Base-by-base conservation (phyloP, 2,888 invertebrate species). In the Euclidia mi region DNA sequence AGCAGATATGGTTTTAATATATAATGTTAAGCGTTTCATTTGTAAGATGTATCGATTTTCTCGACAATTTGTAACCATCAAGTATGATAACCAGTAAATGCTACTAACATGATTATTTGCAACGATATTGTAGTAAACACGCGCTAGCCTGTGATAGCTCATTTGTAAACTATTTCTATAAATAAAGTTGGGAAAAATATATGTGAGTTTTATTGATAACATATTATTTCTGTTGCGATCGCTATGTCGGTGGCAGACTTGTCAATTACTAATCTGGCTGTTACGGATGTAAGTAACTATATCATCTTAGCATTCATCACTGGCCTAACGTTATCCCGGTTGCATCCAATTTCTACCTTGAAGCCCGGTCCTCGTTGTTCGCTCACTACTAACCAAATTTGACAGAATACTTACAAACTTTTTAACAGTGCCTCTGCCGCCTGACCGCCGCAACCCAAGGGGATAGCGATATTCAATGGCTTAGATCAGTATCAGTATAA, bases 81-180 rank as follows among this genome's bases (percentile, higher is more conserved):
- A 55, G 51, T 34, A 35, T 35, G 41, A 32, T 65, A 61, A 63
- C 56, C 60, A 65, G 51, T 65, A 52, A 49, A 52, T 20, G 60
- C 48, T 63, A 65, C 43, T 52, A 55, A 49, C 56, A 42, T 48
- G 53, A 46, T 65, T 52, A 65, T 59, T 71, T 62, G 68, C 79
- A 76, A 75, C 65, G 63, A 76, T 73, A 65, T 75, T 68, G 66
- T 72, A 76, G 84, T 79, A 73, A 77, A 51, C 82, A 84, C 84
- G 81, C 80, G 81, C 83, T 86, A 87, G 87, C 89, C 92, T 93
- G 92, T 93, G 92, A 92, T 92, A 90, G 88, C 82, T 87, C 84
- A 86, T 91, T 89, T 90, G 83, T 91, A 89, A 90, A 85, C 76
- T 83, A 83, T 88, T 87, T 88, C 79, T 85, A 84, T 82, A 74